phyloP scores from a whole-genome alignment of 2,888 invertebrate species.

The Tricholauxania praeusta region DNA sequence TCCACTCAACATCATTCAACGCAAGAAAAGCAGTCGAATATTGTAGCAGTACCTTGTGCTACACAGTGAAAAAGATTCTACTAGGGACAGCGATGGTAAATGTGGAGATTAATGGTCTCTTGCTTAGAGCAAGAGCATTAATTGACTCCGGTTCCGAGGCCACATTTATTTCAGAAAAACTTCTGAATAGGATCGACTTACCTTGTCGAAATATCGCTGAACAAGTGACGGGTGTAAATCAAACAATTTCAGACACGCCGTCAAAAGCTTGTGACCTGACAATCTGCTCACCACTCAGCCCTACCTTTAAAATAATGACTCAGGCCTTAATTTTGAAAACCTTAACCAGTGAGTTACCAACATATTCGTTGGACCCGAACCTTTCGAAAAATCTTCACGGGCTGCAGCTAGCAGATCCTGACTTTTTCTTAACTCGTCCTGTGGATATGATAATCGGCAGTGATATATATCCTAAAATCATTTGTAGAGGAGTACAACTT shows the following conservation, averaged over 20 bases:
- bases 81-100: conserved; percentile 35
- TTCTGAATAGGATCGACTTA: too few species aligned
- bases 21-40: neutral
- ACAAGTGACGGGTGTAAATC: conserved; percentile 32
- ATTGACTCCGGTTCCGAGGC: conserved; percentile 41
- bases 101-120: neutral
- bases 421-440: too few species aligned
- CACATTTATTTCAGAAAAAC: conserved; percentile 38
- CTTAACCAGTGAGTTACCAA: too few species aligned
- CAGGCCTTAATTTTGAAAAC: neutral
- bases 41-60: conserved; percentile 7
- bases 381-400: too few species aligned
- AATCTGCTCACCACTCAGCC: neutral
- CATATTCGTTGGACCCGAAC: too few species aligned
- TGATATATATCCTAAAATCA: too few species aligned
- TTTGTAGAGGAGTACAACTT: too few species aligned
- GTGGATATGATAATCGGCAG: too few species aligned
- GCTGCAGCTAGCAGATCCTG: conserved; percentile 24
- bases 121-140: conserved; percentile 31
- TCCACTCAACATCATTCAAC: neutral
- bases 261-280: conserved; percentile 17
- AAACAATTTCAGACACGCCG: conserved; percentile 11
- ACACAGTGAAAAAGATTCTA: conserved; percentile 14
- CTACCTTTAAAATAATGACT: conserved; percentile 6
- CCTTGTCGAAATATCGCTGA: conserved; percentile 22